Conservation (phyloP, 2,113 vertebrate genomes). For the Panthera leo region DNA sequence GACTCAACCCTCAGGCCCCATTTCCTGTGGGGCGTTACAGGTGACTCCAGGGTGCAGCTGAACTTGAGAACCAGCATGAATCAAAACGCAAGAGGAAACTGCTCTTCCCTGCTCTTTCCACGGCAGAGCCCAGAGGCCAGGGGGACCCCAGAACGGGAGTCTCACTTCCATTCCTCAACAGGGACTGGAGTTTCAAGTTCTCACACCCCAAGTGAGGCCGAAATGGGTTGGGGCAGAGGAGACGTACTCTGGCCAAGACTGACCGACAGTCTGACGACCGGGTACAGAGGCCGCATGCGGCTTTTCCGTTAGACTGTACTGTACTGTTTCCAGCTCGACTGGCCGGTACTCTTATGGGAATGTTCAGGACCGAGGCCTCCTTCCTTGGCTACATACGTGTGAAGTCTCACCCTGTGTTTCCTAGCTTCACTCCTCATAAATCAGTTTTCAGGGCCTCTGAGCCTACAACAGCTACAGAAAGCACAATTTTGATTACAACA, state of each 20-base stretch:
- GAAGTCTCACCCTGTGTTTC: background rate
- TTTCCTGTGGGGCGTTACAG: background rate
- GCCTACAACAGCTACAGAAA: conserved; percentile 67
- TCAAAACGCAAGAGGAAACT: background rate
- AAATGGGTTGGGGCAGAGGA: background rate
- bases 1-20: too few relatives aligned
- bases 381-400: accelerated
- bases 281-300: background rate
- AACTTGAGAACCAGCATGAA: background rate
- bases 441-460: conserved; percentile 67
- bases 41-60: background rate
- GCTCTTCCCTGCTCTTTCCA: background rate
- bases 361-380: background rate
- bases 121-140: background rate
- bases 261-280: accelerated
- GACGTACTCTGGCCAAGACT: background rate
- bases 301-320: too few relatives aligned
- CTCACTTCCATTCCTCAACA: background rate
- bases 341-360: background rate
- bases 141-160: background rate
- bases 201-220: background rate
- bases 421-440: conserved; percentile 33
- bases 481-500: conserved; percentile 71
- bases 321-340: background rate
- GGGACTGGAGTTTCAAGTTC: background rate